These are phyloP conservation scores for Entomobrya multifasciata DNA, from an alignment of 2,888 invertebrate genomes.

Conservation along the genomic window DNA sequence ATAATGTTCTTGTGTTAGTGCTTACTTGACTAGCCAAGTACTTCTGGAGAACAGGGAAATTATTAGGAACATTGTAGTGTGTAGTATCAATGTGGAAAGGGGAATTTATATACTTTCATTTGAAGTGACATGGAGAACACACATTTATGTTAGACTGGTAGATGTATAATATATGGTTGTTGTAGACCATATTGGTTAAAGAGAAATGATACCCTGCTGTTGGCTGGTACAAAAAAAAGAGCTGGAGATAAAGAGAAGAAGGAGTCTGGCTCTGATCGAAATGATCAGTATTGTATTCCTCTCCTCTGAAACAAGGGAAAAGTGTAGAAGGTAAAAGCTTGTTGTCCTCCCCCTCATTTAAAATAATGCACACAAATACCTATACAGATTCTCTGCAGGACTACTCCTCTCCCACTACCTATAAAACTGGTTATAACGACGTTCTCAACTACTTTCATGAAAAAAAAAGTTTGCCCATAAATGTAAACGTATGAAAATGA, in stretches of 20 bases:
- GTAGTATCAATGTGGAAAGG: background rate
- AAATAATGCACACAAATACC: background rate
- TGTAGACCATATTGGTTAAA: background rate
- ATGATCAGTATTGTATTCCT: background rate
- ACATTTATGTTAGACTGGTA: too few relatives aligned
- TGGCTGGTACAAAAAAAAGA: background rate
- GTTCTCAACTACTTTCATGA: background rate
- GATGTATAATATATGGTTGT: background rate
- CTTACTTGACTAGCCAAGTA: background rate
- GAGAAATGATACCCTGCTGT: background rate
- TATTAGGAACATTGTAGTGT: background rate
- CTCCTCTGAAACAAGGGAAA: background rate
- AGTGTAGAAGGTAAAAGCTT: background rate
- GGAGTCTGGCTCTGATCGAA: constrained; percentile 2
- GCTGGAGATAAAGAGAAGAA: background rate
- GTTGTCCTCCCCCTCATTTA: constrained; percentile 4
- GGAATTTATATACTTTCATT: constrained; percentile 24
- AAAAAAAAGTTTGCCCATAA: background rate
- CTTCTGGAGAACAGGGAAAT: constrained; percentile 1
- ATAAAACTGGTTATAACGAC: constrained; percentile 28
- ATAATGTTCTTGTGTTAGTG: background rate
- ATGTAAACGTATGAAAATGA: background rate
- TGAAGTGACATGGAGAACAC: constrained; percentile 29
- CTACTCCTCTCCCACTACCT: background rate
- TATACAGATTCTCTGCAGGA: background rate